Percentiles rank a stretch among this genome's conserved stretches.
Conservation (phyloP, 2,888 invertebrate species). For the Melanostoma mellinum region DNA sequence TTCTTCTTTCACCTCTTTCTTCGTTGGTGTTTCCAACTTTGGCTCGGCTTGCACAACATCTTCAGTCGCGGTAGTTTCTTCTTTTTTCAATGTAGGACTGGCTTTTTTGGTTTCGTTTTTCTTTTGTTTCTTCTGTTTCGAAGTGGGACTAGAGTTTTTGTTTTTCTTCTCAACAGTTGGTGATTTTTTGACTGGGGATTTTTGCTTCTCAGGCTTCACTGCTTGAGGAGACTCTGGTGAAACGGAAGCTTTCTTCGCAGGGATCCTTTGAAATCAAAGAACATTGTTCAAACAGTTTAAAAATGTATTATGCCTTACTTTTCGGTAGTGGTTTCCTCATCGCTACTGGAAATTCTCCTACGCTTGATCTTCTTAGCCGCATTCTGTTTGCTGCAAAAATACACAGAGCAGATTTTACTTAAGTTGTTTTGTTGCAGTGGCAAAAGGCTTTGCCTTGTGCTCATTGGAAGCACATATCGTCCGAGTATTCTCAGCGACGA, state of each 20-base stretch:
- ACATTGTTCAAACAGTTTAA: not conserved
- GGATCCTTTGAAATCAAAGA: conserved; percentile 30
- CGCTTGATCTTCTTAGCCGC: conserved; percentile 71
- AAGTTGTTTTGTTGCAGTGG: conserved; percentile 27
- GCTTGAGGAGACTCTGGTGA: conserved; percentile 13
- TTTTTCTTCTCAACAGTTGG: conserved; percentile 27
- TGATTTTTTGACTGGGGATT: conserved; percentile 33
- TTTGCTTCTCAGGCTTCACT: conserved; percentile 31
- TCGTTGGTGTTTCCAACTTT: conserved; percentile 16
- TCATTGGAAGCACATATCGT: conserved; percentile 38
- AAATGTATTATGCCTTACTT: conserved; percentile 33
- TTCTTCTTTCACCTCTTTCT: conserved; percentile 19
- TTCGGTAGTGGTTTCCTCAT: conserved; percentile 76
- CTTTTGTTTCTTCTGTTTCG: conserved; percentile 49
- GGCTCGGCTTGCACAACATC: not conserved
- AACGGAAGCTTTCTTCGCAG: conserved; percentile 51
- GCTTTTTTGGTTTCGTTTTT: not conserved
- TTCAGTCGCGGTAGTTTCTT: not conserved
- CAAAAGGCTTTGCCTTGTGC: conserved; percentile 4
- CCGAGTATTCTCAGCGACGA: conserved; percentile 42
- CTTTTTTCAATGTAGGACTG: not conserved
- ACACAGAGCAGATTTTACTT: conserved; percentile 43
- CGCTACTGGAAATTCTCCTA: conserved; percentile 78
- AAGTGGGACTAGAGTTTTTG: conserved; percentile 18
- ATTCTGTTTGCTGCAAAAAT: conserved; percentile 67